Evolutionary conservation across 37 sponge, comb jelly and placozoan genomes (phyloP), one percentile per base, ranked within the genome.

Genomic region (Cliona cf. orientalis): DNA sequence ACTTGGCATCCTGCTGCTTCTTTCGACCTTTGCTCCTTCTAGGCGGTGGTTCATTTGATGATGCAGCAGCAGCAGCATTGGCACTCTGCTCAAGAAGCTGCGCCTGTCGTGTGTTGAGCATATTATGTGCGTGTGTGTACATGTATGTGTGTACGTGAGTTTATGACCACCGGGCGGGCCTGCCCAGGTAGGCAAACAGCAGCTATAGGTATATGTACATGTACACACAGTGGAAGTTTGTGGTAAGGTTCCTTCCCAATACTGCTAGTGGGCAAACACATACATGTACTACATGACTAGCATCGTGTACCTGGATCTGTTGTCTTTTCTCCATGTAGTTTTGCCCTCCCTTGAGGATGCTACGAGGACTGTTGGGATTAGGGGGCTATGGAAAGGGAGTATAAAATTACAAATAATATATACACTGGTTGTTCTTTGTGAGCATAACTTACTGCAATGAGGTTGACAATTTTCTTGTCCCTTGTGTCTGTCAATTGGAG

Each of bases 321-420:
- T 66, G 38, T 42, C 63, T 33, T 21, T 63, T 49, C 1, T 74
- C 87, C 74, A 55, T 68, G 12, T 66, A 65, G 46, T 73, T 39
- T 35, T 9, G 22, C n/a, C 66, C 69, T 46, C 66, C 75, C 60
- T 80, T 80, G 17, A 71, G 78, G 61, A 61, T 71, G 38, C 49
- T 72, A 7, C 43, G 68, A 45, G 75, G 85, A 63, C 70, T 76
- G 63, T 58, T 31, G 1, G 87, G 58, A 60, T 41, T 41, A 23
- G 56, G 55, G 53, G 79, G 79, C 76, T 67, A 77, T 23, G 9
- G 46, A 25, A 39, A 64, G 68, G 37, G 38, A 69, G 39, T 9
- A 69, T 6, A 79, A 28, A 4, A 39, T 17, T 4, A 43, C 5
- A 68, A 31, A 71, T 35, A 71, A 19, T 75, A 69, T 21, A 21